Evolutionary conservation across 2,797 vertebrate species (phyloP), one percentile per base, ranked within the genome.

Genomic region (Ataeniobius toweri): DNA sequence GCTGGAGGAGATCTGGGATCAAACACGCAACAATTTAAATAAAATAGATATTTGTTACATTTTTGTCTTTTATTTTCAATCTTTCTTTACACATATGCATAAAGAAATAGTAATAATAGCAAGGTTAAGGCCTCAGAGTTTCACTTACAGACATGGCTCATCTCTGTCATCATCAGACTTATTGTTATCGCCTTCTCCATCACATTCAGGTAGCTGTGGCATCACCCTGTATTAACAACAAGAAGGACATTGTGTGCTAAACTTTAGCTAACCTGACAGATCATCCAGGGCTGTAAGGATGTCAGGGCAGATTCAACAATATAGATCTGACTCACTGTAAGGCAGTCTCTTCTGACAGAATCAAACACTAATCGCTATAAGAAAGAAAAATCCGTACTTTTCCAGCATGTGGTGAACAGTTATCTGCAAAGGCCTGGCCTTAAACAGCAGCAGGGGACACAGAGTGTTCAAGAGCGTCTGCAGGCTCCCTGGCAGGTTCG

Each of bases 401-500:
- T 96, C 94, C 50, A 99, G 91, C 86, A 99, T 93, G 79, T 96
- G 95, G 90, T 96, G 99, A 78, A 95, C 93, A 0, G 96, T 92
- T 75, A 98, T 93, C 89, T 99, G 98, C 78, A 99, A 95, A 14
- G 98, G 96, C 72, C 97, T 95, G 82, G 97, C 96, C 89, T 94
- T 95, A 87, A 97, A 97, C 81, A 99, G 96, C 81, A 99, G 91
- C 87, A 99, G 84, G 0, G 98, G 98, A 56, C 95, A 94, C 65
- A 99, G 90, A 0, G 96, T 98, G 86, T 99, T 99, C 75, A 99
- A 94, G 13, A 98, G 94, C 1, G 97, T 98, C 93, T 99, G 98
- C 9, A 98, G 93, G 41, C 94, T 82, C 69, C 96, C 96, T 3
- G 98, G 96, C 74, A 99, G 95, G 93, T 96, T 97, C n/a, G 97